Evolutionary conservation across 2,113 vertebrate genomes (phyloP).

Genomic region (Chaetodon trifascialis): DNA sequence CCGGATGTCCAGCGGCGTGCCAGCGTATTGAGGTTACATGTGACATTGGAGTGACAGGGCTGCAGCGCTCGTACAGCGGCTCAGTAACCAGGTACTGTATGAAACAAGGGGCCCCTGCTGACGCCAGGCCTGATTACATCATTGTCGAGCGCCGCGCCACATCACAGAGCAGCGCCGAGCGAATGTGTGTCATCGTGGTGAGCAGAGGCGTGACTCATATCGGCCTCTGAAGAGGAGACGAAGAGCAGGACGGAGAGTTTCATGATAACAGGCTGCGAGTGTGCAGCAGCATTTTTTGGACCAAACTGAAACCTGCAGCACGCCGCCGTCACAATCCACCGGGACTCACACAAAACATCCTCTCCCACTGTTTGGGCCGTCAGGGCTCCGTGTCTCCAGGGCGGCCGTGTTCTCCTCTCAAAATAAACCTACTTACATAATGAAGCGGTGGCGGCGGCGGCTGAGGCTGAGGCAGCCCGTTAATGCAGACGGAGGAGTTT

Average conservation of each 20-base stretch:
- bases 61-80: not conserved
- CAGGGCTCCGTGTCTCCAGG: constrained; percentile 40
- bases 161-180: not conserved
- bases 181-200: constrained; percentile 32
- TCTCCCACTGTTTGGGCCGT: not conserved
- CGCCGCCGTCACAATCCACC: not conserved
- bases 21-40: constrained; percentile 31
- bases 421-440: constrained; percentile 69
- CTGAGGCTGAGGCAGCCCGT: not conserved
- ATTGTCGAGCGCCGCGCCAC: not conserved
- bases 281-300: too few species aligned
- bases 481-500: constrained; percentile 13
- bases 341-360: not conserved
- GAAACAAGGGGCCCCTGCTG: not conserved
- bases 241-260: not conserved
- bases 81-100: constrained; percentile 46
- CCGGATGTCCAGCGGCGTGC: not conserved
- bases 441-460: not conserved
- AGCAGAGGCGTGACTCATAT: constrained; percentile 39
- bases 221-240: not conserved
- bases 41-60: constrained; percentile 40
- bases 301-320: not conserved
- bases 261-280: not conserved
- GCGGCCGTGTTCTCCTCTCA: constrained; percentile 47
- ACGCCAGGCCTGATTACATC: constrained; percentile 32